Percentiles rank a stretch among this genome's conserved stretches.
These are phyloP conservation scores for Wasmannia auropunctata DNA, from an alignment of 1,140 invertebrate species.

Conservation along the genomic window DNA sequence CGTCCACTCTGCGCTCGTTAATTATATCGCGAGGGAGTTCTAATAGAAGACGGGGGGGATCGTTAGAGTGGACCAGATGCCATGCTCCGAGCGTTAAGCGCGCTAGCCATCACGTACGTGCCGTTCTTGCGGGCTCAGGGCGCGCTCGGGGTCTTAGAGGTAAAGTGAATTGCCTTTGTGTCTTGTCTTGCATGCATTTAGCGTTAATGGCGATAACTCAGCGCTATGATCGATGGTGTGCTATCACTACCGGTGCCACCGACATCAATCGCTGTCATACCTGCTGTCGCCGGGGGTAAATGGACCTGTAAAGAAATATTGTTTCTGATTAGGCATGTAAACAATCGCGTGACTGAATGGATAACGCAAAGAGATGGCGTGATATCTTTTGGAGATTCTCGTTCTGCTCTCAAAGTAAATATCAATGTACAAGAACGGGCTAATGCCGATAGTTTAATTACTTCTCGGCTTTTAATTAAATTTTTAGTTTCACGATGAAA, in stretches of 20 bases:
- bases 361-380: not conserved
- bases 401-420: not conserved
- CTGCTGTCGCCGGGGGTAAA: conserved; percentile 8
- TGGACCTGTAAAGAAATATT: conserved; percentile 32
- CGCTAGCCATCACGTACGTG: conserved; percentile 33
- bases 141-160: conserved; percentile 57
- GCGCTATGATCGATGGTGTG: conserved; percentile 57
- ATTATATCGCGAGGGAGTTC: conserved; percentile 62
- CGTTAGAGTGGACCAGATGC: conserved; percentile 65
- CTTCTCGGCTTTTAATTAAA: not conserved
- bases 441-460: not conserved
- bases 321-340: not conserved
- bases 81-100: conserved; percentile 50
- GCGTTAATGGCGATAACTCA: conserved; percentile 68
- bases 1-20: conserved; percentile 58
- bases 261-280: conserved; percentile 50
- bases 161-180: conserved; percentile 67
- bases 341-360: not conserved
- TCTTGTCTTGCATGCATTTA: conserved; percentile 67
- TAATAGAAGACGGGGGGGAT: conserved; percentile 55
- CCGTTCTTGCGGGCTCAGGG: conserved; percentile 58
- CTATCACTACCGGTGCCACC: conserved; percentile 54
- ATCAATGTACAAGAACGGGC: not conserved
- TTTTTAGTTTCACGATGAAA: not conserved
- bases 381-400: not conserved